Base-by-base conservation (phyloP, 2,113 vertebrate genomes). In the Periophthalmus modestus region DNA sequence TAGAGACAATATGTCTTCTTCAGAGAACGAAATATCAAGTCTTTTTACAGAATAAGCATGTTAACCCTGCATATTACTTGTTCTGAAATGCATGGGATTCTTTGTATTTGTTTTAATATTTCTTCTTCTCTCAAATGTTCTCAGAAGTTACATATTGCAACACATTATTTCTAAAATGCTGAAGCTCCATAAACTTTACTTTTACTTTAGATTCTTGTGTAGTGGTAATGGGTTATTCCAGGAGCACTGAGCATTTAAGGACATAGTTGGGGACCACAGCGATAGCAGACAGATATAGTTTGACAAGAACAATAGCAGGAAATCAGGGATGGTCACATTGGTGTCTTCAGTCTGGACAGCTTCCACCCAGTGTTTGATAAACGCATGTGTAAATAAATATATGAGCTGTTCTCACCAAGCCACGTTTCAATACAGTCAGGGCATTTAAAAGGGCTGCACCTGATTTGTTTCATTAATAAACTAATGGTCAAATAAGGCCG, bases 291-390 rank as follows among this genome's bases (percentile, higher is more conserved):
- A 74, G 85, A 88, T 86, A 82, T 48, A 73, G 47, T 62, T 84
- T 77, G 67, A 39, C 74, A 85, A 80, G 89, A 90, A 93, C 91
- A 92, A 94, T 90, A 79, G 88, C 80, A 84, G 89, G 91, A 93
- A 91, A 34, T 79, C 52, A 47, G 66, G 77, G 78, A 85, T 2
- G 63, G 79, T 81, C 85, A 78, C 81, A 50, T 79, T 69, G 70
- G 81, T 85, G 85, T 88, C 86, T 73, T 82, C 82, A 66, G 78
- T 86, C 85, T 85, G 88, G 81, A 89, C 70, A 74, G 74, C 69
- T 80, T 90, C 87, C 86, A 89, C 82, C 78, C 71, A 67, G 65
- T 9, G 52, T 72, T 73, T 87, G 88, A 92, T 91, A 87, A 87
- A 86, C 65, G 63, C 74, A 66, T 74, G 68, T 19, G 34, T 74